Evolutionary conservation across 2,797 vertebrate genomes (phyloP).

Genomic region (Eutrigla gurnardus): DNA sequence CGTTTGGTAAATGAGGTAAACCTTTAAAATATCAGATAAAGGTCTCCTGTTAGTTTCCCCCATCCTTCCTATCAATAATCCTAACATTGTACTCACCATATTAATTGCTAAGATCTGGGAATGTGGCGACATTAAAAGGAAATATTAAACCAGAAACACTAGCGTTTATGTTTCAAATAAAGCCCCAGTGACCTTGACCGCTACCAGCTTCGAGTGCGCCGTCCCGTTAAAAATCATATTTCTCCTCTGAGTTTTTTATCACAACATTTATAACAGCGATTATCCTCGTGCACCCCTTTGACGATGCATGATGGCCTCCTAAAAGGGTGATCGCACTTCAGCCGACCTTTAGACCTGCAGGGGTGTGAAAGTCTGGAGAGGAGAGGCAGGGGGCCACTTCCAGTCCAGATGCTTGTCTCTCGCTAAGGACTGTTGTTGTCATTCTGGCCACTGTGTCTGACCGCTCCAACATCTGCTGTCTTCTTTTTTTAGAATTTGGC

Average conservation of each 20-base stretch:
- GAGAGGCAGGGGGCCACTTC: conserved; percentile 22
- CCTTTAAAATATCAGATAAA: background rate
- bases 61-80: background rate
- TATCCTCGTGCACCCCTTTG: background rate
- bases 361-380: conserved; percentile 34
- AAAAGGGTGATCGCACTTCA: conserved; percentile 30
- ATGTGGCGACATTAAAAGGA: background rate
- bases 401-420: conserved; percentile 22
- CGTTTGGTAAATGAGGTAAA: conserved; percentile 6
- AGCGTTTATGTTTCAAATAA: background rate
- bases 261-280: conserved; percentile 1
- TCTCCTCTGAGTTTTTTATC: conserved; percentile 16
- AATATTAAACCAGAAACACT: background rate
- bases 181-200: background rate
- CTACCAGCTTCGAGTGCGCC: background rate
- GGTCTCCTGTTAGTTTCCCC: background rate
- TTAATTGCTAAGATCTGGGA: background rate
- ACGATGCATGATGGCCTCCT: conserved; percentile 17
- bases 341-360: conserved; percentile 28
- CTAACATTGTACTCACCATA: background rate
- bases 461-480: conserved; percentile 59
- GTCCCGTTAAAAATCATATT: background rate
- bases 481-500: conserved; percentile 41
- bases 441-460: conserved; percentile 36
- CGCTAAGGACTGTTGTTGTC: conserved; percentile 36